Percentiles rank a stretch among this genome's conserved stretches.
phyloP scores from a whole-genome alignment of 1,140 invertebrate species.

The Euwallacea similis region DNA sequence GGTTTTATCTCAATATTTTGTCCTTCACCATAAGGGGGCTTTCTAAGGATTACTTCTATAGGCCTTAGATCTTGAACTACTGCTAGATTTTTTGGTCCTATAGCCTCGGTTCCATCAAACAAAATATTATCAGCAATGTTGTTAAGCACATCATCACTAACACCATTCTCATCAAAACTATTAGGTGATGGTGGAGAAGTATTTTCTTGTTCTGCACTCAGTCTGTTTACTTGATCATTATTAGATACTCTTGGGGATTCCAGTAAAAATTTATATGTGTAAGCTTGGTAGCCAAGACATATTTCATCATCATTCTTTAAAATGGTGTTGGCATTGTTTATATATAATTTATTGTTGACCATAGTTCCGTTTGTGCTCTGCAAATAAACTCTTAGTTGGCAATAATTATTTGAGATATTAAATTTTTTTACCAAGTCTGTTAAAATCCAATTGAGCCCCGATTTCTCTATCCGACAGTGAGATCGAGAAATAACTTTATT shows the following conservation, averaged over 20 bases:
- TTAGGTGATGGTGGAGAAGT: slow-evolving; percentile 1
- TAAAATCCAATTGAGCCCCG: slow-evolving; percentile 12
- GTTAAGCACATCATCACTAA: slow-evolving; percentile 32
- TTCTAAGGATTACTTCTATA: too few relatives aligned
- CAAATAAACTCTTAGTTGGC: slow-evolving; percentile 12
- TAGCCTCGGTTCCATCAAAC: too few relatives aligned
- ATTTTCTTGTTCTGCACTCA: slow-evolving; percentile 5
- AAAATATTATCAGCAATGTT: slow-evolving; percentile 25
- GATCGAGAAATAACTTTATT: slow-evolving; percentile 26
- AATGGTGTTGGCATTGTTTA: slow-evolving; percentile 11
- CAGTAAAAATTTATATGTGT: slow-evolving; percentile 23
- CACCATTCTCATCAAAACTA: slow-evolving; percentile 25
- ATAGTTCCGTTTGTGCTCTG: slow-evolving; percentile 43
- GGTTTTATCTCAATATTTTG: too few relatives aligned
- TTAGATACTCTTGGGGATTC: slow-evolving; percentile 2
- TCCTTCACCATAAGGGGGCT: too few relatives aligned
- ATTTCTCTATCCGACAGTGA: slow-evolving; percentile 24
- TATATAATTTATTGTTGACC: slow-evolving; percentile 32
- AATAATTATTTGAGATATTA: not conserved
- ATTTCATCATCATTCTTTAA: slow-evolving; percentile 38
- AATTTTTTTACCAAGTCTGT: slow-evolving; percentile 15
- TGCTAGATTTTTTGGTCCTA: too few relatives aligned
- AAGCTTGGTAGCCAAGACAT: slow-evolving; percentile 22
- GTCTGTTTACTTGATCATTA: not conserved
- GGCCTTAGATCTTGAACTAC: too few relatives aligned